These are phyloP conservation scores for Helicolenus hilgendorfi DNA, from an alignment of 2,797 vertebrate species.

Conservation along the genomic window DNA sequence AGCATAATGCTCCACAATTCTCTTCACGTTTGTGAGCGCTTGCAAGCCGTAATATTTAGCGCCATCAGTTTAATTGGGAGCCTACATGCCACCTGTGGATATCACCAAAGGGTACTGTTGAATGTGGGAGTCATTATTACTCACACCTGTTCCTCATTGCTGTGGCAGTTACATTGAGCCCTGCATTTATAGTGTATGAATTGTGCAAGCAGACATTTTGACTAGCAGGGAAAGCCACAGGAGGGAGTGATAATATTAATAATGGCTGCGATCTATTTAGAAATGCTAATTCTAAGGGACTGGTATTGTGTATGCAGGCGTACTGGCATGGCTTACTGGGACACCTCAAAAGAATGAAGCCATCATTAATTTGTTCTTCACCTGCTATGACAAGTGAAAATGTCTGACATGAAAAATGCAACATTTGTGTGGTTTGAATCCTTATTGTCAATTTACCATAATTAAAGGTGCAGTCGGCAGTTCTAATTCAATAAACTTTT, in stretches of 20 bases:
- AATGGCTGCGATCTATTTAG: neutral
- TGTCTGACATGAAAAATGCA: neutral
- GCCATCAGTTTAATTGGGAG: slow-evolving; percentile 50
- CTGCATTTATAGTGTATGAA: neutral
- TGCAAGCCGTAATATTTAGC: slow-evolving; percentile 25
- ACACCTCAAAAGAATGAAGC: neutral
- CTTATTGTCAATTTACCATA: neutral
- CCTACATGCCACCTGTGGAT: slow-evolving; percentile 54
- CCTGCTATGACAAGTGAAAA: neutral
- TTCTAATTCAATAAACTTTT: neutral
- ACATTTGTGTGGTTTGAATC: neutral
- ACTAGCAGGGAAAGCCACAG: neutral
- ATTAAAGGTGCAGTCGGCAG: neutral
- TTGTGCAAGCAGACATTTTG: neutral
- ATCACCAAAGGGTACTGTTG: slow-evolving; percentile 24
- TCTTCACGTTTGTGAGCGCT: neutral
- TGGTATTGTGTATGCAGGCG: neutral
- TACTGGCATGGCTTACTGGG: neutral
- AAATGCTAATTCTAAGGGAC: neutral
- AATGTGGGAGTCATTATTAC: slow-evolving; percentile 41
- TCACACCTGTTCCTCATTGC: slow-evolving; percentile 40
- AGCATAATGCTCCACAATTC: neutral
- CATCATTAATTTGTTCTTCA: neutral
- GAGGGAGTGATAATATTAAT: neutral
- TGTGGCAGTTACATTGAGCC: neutral